Base-by-base conservation (phyloP, 2,113 vertebrate species). In the Halichoeres trimaculatus region DNA sequence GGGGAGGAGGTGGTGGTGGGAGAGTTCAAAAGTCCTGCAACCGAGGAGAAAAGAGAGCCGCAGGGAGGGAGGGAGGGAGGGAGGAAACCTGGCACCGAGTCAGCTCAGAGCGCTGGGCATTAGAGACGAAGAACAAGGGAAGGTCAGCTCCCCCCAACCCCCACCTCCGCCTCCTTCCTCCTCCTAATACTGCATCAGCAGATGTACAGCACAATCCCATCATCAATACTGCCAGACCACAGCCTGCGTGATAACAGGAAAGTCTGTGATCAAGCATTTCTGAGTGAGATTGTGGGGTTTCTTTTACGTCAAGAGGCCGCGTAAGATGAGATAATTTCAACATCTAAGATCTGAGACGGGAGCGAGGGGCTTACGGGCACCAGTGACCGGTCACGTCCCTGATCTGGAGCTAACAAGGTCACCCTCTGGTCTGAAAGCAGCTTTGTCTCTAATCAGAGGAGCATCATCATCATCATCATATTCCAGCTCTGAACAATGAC, bases 11-110 rank as follows among this genome's bases (percentile, higher is more conserved):
- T 19, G 26, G 66, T 10, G 75, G 62, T 35, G 54, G 43, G 76
- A 70, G 62, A 54, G 78, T 57, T 82, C 68, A 76, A 81, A 84
- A 85, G 87, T 83, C 80, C 70, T 75, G 75, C 69, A 85, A 84
- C 69, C 65, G 20, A 84, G 71, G 82, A 90, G 80, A 83, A 83
- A 84, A 77, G 81, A 70, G 84, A 83, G 74, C 67, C 59, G 13
- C 68, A 81, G 59, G 13, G 70, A 81, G 59, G 35, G 76, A 75
- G 73, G 43, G 65, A 81, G 78, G 47, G 74, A 20, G n/a, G 48
- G 50, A 76, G 78, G 80, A 91, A 81, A 88, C 77, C 78, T 90
- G 87, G 90, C 85, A 88, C 80, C 57, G 16, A 63, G 69, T 77
- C 76, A 76, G 70, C 45, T 73, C 67, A 71, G 73, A 78, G 80